Evolutionary conservation across 2,888 invertebrate genomes (phyloP).

Genomic region (Caprella mutica): DNA sequence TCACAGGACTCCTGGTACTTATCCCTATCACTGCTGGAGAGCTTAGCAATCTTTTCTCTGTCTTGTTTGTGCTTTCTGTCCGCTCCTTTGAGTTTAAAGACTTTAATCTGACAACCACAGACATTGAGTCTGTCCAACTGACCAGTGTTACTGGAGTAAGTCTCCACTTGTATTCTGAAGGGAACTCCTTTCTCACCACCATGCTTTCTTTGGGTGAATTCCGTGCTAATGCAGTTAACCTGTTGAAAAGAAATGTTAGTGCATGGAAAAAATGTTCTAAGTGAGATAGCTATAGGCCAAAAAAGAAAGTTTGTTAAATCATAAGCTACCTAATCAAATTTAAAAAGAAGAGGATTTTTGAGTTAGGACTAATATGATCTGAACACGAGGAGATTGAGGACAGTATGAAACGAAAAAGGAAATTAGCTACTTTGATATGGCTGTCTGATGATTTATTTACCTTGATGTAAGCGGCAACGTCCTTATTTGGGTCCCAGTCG

Average conservation of each 20-base stretch:
- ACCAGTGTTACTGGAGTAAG: slow-evolving; percentile 53
- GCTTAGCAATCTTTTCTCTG: slow-evolving; percentile 79
- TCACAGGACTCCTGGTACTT: slow-evolving; percentile 93
- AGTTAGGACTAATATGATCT: not conserved
- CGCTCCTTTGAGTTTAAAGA: slow-evolving; percentile 58
- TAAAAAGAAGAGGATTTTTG: not conserved
- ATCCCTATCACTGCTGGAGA: slow-evolving; percentile 69
- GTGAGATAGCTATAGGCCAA: not conserved
- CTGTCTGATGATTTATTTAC: no score
- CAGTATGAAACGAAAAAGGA: no score
- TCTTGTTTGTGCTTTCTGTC: slow-evolving; percentile 96
- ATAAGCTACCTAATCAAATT: not conserved
- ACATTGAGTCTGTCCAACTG: slow-evolving; percentile 61
- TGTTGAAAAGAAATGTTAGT: no score
- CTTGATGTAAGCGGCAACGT: slow-evolving; percentile 88
- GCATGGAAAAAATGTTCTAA: not conserved
- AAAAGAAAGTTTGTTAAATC: not conserved
- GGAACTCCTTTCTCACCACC: slow-evolving; percentile 97
- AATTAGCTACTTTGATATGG: no score
- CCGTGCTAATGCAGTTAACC: slow-evolving; percentile 94
- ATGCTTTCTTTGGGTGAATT: slow-evolving; percentile 94
- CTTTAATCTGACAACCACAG: slow-evolving; percentile 93
- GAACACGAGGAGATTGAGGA: not conserved
- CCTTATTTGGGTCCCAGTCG: slow-evolving; percentile 90
- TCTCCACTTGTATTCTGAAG: slow-evolving; percentile 80